Evolutionary conservation across 1,140 invertebrate species (phyloP), one percentile per base, ranked within the genome.

Genomic region (Bombus pascuorum): DNA sequence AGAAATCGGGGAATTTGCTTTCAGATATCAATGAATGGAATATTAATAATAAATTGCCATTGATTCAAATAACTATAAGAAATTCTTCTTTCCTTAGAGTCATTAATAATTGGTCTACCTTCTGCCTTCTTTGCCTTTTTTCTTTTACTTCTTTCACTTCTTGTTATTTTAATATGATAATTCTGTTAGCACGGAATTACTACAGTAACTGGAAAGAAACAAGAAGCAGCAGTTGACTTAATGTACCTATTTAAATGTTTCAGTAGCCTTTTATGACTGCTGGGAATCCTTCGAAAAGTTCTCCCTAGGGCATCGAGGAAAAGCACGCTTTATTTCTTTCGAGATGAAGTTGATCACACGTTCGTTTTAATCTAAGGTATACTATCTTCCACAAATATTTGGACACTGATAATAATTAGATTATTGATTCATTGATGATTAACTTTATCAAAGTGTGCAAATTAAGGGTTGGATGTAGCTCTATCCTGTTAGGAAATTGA

Each of bases 181-280:
- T 47, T 42, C 28, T 25, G 22, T 72, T 72, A 72, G 39, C 25
- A n/a, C 22, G 39, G 8, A 72, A 42, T 28, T 44, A 9, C 0
- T 15, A 18, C 42, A 73, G 18, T 15, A n/a, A 44, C 13, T 9
- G 42, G 0, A 15, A 32, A 44, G 42, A 73, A 73, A 73, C 71
- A 57, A 57, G 12, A 57, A 62, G 34, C 25, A n/a, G 1, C 13
- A 6, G 15, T 57, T 6, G 28, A 57, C 53, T 15, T 42, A 59
- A 76, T 37, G 34, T 10, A 59, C 12, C 53, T 59, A 76, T 76
- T 57, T 39, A 76, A 59, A 57, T 57, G 57, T 76, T 57, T 76
- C 53, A 59, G 34, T 9, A 59, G 47, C 32, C 32, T n/a, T 25
- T 75, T 53, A 73, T 44, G 28, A 74, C n/a, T 9, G 15, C 9